These are phyloP conservation scores for Trogon surrucura DNA, from an alignment of 2,113 vertebrate genomes.

Conservation along the genomic window DNA sequence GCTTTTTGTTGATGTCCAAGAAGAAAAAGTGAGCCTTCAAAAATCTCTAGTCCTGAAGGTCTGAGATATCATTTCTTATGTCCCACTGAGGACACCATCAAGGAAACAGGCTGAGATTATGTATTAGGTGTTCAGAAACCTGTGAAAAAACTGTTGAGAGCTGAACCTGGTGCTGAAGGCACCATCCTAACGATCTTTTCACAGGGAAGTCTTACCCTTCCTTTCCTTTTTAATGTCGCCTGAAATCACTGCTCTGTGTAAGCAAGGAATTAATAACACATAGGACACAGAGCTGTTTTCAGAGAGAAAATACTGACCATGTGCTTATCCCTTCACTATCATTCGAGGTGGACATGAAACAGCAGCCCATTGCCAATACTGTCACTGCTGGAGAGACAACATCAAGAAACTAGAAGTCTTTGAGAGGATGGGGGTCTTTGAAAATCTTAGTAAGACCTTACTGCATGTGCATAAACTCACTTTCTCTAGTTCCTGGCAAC, in stretches of 20 bases:
- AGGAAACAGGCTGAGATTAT: not conserved
- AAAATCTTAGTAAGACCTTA: not conserved
- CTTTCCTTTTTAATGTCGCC: not conserved
- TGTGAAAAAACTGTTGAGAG: not conserved
- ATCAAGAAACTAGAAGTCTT: not conserved
- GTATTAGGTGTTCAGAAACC: not conserved
- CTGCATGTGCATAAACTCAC: not conserved
- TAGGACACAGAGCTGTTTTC: not conserved
- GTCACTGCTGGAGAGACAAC: not conserved
- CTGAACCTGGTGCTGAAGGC: not conserved
- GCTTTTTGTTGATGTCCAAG: not conserved
- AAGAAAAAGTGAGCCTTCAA: not conserved
- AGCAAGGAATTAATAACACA: not conserved
- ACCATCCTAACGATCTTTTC: not conserved
- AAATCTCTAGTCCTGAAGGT: not conserved
- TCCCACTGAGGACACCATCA: not conserved
- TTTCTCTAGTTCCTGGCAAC: not conserved
- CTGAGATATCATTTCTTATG: not conserved
- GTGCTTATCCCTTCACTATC: not conserved
- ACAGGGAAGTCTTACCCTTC: not conserved
- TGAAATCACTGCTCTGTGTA: not conserved
- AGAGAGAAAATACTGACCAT: not conserved
- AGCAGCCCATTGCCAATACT: not conserved
- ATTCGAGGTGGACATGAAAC: accelerated
- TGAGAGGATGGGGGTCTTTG: not conserved